Evolutionary conservation across 1,140 invertebrate species (phyloP).

Genomic region (Centruroides vittatus): DNA sequence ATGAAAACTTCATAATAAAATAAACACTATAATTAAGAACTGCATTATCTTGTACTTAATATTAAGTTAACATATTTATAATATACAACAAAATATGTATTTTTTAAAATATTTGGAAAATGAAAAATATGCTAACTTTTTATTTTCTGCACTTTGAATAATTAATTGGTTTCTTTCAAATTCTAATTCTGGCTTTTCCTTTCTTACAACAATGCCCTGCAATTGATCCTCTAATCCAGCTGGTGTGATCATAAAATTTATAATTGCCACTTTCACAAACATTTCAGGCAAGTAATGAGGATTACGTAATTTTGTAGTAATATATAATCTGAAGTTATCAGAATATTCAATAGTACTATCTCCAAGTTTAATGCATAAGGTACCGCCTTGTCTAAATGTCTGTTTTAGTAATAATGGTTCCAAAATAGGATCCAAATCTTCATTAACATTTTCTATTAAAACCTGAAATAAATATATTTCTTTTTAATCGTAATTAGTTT

Average conservation of each 20-base stretch:
- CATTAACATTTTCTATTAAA: slow-evolving; percentile 34
- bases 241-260: slow-evolving; percentile 42
- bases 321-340: slow-evolving; percentile 48
- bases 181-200: slow-evolving; percentile 39
- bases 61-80: no score
- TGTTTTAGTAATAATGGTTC: slow-evolving; percentile 40
- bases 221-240: slow-evolving; percentile 40
- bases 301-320: slow-evolving; percentile 36
- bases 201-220: slow-evolving; percentile 40
- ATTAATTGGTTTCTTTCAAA: slow-evolving; percentile 40
- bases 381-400: slow-evolving; percentile 42
- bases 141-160: slow-evolving; percentile 38
- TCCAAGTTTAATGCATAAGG: slow-evolving; percentile 38
- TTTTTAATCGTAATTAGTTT: neutral
- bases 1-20: no score
- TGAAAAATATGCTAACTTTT: slow-evolving; percentile 23
- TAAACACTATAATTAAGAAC: no score
- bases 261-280: slow-evolving; percentile 38
- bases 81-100: no score
- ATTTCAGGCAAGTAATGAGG: slow-evolving; percentile 39
- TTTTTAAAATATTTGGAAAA: no score
- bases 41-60: no score
- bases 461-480: slow-evolving; percentile 24
- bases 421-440: slow-evolving; percentile 39
- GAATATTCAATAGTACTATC: slow-evolving; percentile 61